Evolutionary conservation across 2,888 invertebrate species (phyloP).

Genomic region (Crocallis elinguaria): DNA sequence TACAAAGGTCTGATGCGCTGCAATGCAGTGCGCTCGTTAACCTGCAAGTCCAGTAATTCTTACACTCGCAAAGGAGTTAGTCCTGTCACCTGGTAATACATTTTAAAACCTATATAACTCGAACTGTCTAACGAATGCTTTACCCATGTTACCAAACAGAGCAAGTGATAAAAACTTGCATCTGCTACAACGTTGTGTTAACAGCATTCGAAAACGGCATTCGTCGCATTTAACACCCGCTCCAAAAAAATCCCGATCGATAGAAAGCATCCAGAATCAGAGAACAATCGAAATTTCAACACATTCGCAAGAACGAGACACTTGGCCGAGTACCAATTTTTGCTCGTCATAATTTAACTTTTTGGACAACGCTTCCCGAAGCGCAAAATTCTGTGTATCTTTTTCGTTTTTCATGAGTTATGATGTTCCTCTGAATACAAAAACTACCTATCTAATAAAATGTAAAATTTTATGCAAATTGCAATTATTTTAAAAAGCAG

Average conservation of each 20-base stretch:
- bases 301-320: conserved; percentile 39
- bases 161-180: conserved; percentile 38
- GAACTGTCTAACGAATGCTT: background rate
- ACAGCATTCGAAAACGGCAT: conserved; percentile 56
- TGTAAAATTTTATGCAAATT: too few species aligned
- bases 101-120: background rate
- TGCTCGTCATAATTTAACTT: conserved; percentile 32
- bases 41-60: too few species aligned
- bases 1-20: too few species aligned
- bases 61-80: too few species aligned
- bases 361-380: conserved; percentile 14
- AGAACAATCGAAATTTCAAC: conserved; percentile 78
- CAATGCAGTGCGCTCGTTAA: too few species aligned
- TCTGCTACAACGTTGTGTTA: conserved; percentile 39
- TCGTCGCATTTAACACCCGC: conserved; percentile 64
- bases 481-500: too few species aligned
- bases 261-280: conserved; percentile 56
- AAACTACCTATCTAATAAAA: background rate
- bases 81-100: too few species aligned
- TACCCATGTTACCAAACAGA: conserved; percentile 22
- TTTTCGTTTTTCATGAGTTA: conserved; percentile 30
- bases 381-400: conserved; percentile 22
- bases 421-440: background rate
- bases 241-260: conserved; percentile 57
- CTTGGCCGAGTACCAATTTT: conserved; percentile 32